These are phyloP conservation scores for Prosapia bicincta DNA, from an alignment of 2,888 invertebrate species.

Conservation along the genomic window DNA sequence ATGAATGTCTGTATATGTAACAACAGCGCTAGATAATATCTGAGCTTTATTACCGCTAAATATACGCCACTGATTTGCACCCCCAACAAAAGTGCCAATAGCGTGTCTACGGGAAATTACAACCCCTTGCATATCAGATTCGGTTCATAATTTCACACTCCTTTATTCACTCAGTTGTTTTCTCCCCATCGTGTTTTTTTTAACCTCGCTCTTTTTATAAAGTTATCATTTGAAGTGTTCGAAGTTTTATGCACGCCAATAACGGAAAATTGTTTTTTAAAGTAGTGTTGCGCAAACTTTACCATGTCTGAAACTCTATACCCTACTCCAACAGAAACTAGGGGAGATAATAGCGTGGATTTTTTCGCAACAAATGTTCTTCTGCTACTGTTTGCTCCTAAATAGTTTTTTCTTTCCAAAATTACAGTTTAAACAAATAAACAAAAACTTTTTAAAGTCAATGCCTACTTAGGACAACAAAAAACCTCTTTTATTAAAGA, in stretches of 20 bases:
- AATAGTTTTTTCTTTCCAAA: too few relatives aligned
- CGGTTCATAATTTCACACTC: not conserved
- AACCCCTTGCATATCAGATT: not conserved
- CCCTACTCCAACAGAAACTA: too few relatives aligned
- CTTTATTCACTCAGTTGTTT: not conserved
- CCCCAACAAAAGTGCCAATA: conserved; percentile 22
- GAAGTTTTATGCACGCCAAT: not conserved
- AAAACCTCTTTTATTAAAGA: too few relatives aligned
- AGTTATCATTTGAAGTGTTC: not conserved
- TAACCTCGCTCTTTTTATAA: not conserved
- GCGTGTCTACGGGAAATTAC: conserved; percentile 16
- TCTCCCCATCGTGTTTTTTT: not conserved
- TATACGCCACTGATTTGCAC: conserved; percentile 20
- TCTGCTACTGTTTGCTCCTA: too few relatives aligned
- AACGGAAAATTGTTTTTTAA: too few relatives aligned
- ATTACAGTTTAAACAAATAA: too few relatives aligned
- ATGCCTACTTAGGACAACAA: too few relatives aligned
- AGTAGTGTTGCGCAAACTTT: too few relatives aligned
- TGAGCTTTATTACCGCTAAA: conserved; percentile 19
- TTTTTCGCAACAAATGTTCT: too few relatives aligned
- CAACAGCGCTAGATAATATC: not conserved
- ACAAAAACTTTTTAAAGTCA: too few relatives aligned
- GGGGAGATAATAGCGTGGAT: too few relatives aligned
- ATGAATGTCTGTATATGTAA: not conserved
- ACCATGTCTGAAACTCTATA: too few relatives aligned